Base-by-base conservation (phyloP, 2,113 vertebrate species). In the Mohoua ochrocephala region DNA sequence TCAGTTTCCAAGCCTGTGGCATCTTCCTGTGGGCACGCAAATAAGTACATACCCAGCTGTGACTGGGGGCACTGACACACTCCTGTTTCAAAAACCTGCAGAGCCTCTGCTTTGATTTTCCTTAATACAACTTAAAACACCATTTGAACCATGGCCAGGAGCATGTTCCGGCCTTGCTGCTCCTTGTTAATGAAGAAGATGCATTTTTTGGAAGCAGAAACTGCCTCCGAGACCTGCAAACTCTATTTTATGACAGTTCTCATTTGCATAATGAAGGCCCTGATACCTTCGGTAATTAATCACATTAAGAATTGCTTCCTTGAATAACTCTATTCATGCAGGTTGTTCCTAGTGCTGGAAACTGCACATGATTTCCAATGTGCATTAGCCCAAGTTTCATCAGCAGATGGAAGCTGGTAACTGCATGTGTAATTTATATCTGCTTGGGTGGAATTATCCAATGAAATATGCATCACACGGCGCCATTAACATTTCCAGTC, bases 391-490 rank as follows among this genome's bases (percentile, higher is more conserved):
- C 82, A 30, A 80, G 92, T 95, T 96, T 94, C 95, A 96, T 95
- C 94, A 95, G 95, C 95, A 97, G 96, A 96, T 96, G 95, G 96
- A 93, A 96, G 95, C 95, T 88, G 95, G 95, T 91, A 93, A 59
- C 91, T 90, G 94, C 96, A 74, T 95, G 87, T 91, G 95, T 97
- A 97, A 97, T 96, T 97, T 94, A 92, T 96, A 93, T 94, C 97
- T 97, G 87, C 94, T 95, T 91, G 95, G 93, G 84, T 93, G 94
- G 94, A 95, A 97, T 96, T 96, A 94, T 53, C 89, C 65, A 81
- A 95, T 95, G 95, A 95, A 97, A 97, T 96, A 97, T 96, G 96
- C 96, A 96, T 95, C 76, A 54, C 81, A 26, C 56, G 1, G 93
- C 1, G 0, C 81, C 96, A 88, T 91, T 96, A 97, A 85, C 95